Conservation (phyloP, 2,797 vertebrate genomes). For the Antennarius maculatus region DNA sequence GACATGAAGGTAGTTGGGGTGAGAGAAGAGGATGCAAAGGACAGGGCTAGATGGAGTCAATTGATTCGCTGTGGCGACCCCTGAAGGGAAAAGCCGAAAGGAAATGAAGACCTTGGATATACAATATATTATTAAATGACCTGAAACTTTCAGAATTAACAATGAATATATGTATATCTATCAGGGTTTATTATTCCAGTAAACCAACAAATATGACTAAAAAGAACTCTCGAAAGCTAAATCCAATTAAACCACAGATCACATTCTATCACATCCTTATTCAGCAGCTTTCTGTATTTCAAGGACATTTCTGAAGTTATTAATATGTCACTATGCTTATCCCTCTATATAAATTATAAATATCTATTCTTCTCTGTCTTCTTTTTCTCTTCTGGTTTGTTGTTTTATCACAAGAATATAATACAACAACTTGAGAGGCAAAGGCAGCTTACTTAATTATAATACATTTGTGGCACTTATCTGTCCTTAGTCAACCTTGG, state of each 20-base stretch:
- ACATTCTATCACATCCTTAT: background rate
- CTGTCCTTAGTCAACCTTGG: slow-evolving; percentile 78
- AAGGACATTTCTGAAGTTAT: slow-evolving; percentile 26
- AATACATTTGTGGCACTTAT: slow-evolving; percentile 73
- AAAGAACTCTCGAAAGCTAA: background rate
- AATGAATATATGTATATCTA: no score
- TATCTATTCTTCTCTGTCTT: slow-evolving; percentile 59
- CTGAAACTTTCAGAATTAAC: no score
- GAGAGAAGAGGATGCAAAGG: no score
- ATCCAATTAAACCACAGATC: background rate
- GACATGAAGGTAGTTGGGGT: no score
- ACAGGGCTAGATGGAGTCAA: no score
- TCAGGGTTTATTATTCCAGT: no score
- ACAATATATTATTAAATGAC: no score
- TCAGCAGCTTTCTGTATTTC: slow-evolving; percentile 5
- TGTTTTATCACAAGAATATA: slow-evolving; percentile 50
- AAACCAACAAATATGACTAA: background rate
- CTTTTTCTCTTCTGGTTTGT: slow-evolving; percentile 30
- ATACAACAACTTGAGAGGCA: slow-evolving; percentile 66
- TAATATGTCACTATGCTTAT: slow-evolving; percentile 30
- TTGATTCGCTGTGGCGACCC: no score
- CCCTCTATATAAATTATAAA: slow-evolving; percentile 37
- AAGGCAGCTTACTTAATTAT: slow-evolving; percentile 72
- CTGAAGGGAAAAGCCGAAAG: no score
- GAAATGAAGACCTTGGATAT: no score